Conservation (phyloP, 2,797 vertebrate species). For the Syndactyla subalaris region DNA sequence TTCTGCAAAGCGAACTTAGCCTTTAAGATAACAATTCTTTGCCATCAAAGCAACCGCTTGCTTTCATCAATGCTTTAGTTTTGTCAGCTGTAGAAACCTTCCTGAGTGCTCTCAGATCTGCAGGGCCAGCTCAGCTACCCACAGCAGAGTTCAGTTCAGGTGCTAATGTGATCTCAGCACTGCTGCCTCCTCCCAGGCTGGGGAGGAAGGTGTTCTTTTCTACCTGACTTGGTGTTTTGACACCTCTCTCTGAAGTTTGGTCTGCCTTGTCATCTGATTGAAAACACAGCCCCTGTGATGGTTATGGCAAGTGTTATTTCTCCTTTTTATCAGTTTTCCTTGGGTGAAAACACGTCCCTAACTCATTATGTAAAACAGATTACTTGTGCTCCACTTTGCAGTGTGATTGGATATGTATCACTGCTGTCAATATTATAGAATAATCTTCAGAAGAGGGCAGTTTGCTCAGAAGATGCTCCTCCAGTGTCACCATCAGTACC, state of each 20-base stretch:
- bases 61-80: not conserved
- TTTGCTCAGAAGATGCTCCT: not conserved
- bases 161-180: not conserved
- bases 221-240: not conserved
- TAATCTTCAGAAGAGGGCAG: not conserved
- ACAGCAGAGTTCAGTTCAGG: rapidly evolving
- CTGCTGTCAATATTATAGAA: not conserved
- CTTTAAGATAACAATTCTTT: not conserved
- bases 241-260: not conserved
- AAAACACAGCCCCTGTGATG: not conserved
- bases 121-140: not conserved
- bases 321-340: not conserved
- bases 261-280: not conserved
- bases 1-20: not conserved
- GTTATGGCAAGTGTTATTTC: not conserved
- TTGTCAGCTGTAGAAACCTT: not conserved
- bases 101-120: too few relatives aligned
- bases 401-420: not conserved
- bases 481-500: not conserved
- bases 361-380: not conserved
- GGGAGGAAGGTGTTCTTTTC: not conserved
- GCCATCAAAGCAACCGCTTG: not conserved
- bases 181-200: not conserved
- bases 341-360: not conserved
- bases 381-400: not conserved